Base-by-base conservation (phyloP, 2,113 vertebrate genomes). In the Dascyllus trimaculatus region DNA sequence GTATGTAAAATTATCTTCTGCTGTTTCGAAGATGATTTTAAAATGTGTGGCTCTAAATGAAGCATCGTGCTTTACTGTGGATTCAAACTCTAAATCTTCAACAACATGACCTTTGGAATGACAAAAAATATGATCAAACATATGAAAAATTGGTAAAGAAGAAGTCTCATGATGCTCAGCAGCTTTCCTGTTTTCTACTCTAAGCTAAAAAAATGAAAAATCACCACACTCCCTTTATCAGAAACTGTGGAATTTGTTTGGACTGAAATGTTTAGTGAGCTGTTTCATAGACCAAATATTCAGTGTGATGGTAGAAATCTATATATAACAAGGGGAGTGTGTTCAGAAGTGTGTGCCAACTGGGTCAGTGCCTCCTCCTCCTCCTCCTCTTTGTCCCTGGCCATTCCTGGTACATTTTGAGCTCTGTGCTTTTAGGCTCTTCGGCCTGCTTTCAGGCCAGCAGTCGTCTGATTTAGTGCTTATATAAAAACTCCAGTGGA, bases 271-370 rank as follows among this genome's bases (percentile, higher is more conserved):
- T 17, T 40, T 45, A 21, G 49, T 1, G 14, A 54, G 51, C 6
- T 57, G 17, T 13, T 78, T 51, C 38, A 26, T 22, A 24, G 45
- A 35, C 4, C 65, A 80, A 70, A 71, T 73, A 75, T 69, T 68
- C 26, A n/a, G 11, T 60, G 49, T 63, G 61, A 58, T 62, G 19
- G n/a, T 73, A 71, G 32, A 65, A 67, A 74, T 81, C 71, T 85
- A 82, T 56, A 82, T 85, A 73, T 85, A 80, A 69, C 60, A 21
- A 70, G 51, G 25, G 67, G 71, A 82, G 81, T 70, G 57, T 81
- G 51, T 77, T 69, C 22, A 60, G 65, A 57, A 51, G 66, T 51
- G 70, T 77, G 73, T 81, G 79, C 77, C 84, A 85, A 82, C 59
- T 85, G 76, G 81, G 82, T 77, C 85, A 78, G 57, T 18, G 69